Conservation (phyloP, 1,140 invertebrate genomes). For the Drosophila pseudoobscura region DNA sequence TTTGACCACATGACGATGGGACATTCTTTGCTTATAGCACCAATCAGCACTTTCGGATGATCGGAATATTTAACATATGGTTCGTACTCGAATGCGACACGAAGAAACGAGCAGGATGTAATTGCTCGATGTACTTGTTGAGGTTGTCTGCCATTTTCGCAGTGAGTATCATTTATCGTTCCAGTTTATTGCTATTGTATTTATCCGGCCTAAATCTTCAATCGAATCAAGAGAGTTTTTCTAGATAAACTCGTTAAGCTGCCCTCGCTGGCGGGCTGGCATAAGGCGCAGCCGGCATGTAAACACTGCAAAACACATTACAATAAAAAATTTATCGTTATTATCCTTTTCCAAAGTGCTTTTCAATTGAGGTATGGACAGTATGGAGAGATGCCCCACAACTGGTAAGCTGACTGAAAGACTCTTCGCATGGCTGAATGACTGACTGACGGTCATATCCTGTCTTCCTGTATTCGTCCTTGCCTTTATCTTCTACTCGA, state of each 20-base stretch:
- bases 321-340: conserved; percentile 81
- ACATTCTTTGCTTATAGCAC: too few species aligned
- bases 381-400: conserved; percentile 25
- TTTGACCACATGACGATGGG: too few species aligned
- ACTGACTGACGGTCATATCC: conserved; percentile 42
- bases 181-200: too few species aligned
- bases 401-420: conserved; percentile 38
- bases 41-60: too few species aligned
- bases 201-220: too few species aligned
- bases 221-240: too few species aligned
- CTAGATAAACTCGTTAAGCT: neutral
- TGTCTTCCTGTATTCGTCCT: conserved; percentile 14
- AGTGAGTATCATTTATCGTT: too few species aligned
- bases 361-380: conserved; percentile 76
- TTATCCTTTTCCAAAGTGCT: conserved; percentile 74
- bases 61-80: too few species aligned
- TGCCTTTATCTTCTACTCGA: conserved; percentile 19
- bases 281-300: conserved; percentile 61
- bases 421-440: neutral
- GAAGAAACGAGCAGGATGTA: too few species aligned
- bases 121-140: too few species aligned
- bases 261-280: conserved; percentile 37
- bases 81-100: too few species aligned
- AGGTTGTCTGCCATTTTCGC: too few species aligned
- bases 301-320: conserved; percentile 78